Base-by-base conservation (phyloP, 1,140 invertebrate genomes). In the Limonius californicus region DNA sequence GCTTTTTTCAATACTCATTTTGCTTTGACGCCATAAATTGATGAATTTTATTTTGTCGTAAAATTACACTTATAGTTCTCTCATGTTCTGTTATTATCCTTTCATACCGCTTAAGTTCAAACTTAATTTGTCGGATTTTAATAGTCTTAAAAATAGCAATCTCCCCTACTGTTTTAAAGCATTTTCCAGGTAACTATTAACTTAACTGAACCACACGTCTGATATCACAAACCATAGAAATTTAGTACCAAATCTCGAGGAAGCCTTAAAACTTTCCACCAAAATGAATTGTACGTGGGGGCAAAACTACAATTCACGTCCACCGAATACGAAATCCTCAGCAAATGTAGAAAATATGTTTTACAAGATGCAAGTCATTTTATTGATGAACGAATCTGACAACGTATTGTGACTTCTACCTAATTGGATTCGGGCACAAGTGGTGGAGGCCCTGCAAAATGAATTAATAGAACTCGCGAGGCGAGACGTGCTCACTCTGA, bases 311-410 rank as follows among this genome's bases (percentile, higher is more conserved):
- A 45, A 53, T 57, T 62, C 64, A 66, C 59, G 59, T 42, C 54
- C 16, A 43, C 21, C 19, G 23, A 54, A 43, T 58, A 54, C 54
- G 63, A 62, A 57, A 65, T 62, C 57, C 57, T 53, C 50, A 27
- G 47, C 54, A 66, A 66, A 66, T 63, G 65, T 20, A 66, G 58
- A 63, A 66, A 66, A 63, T 63, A 63, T 66, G 65, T 66, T 66
- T 27, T 7, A 42, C 45, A 63, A 66, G 59, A 61, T 63, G 65
- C 65, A 66, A 66, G 65, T 66, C 65, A 66, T 42, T 66, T 66
- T 63, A 63, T 63, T 66, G 65, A 66, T 66, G 65, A 53, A 66
- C 65, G 65, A 66, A 57, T 66, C 59, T 61, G 58, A 61, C 59
- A 63, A 61, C 57, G 61, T 59, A 66, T 59, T 63, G 61, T 63